These are phyloP conservation scores for Kryptolebias ocellatus DNA, from an alignment of 2,797 vertebrate genomes.

Conservation along the genomic window DNA sequence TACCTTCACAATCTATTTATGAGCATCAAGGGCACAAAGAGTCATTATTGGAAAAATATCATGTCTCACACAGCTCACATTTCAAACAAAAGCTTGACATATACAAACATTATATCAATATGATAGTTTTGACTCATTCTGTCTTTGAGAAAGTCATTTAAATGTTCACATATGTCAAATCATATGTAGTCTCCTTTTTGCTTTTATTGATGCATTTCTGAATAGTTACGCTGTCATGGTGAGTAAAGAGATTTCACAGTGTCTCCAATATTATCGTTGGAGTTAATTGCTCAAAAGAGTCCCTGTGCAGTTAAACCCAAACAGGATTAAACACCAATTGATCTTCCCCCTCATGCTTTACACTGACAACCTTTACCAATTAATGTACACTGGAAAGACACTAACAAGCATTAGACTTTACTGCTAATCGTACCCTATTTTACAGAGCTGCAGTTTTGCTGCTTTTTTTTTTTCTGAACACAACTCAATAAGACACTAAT, in stretches of 20 bases:
- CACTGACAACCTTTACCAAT: constrained; percentile 40
- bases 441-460: constrained; percentile 17
- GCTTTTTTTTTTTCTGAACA: constrained; percentile 4
- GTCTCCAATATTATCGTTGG: constrained; percentile 45
- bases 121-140: neutral
- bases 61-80: neutral
- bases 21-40: constrained; percentile 5
- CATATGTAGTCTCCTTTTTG: constrained; percentile 8
- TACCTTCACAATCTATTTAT: neutral
- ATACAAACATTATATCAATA: neutral
- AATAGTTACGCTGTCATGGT: constrained; percentile 41
- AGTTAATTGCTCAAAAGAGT: constrained; percentile 63
- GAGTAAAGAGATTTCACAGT: constrained; percentile 58
- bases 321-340: constrained; percentile 59
- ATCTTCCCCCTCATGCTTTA: constrained; percentile 55
- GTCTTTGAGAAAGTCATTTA: neutral
- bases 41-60: neutral
- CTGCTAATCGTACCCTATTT: constrained; percentile 30
- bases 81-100: neutral
- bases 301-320: constrained; percentile 42
- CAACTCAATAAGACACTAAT: constrained; percentile 27
- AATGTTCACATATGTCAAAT: constrained; percentile 25
- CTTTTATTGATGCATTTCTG: constrained; percentile 27
- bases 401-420: constrained; percentile 40
- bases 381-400: constrained; percentile 43